These are phyloP conservation scores for Xestoiulus laeticollis DNA, from an alignment of 2,888 invertebrate genomes.

Conservation along the genomic window DNA sequence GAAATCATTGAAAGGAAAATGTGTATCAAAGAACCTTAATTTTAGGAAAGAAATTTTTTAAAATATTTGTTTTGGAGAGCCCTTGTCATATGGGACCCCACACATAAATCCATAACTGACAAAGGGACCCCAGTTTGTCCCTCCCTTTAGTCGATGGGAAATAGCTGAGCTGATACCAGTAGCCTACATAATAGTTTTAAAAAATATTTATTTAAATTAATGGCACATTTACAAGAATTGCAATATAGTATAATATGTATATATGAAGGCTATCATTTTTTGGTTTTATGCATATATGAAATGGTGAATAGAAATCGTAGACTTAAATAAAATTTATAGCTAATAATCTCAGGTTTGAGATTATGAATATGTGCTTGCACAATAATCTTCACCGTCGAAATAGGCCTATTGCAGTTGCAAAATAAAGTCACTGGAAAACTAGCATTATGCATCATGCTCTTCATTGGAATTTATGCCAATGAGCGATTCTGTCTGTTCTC, in stretches of 20 bases:
- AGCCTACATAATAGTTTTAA: background rate
- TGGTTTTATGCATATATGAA: slow-evolving; percentile 29
- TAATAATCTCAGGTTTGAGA: background rate
- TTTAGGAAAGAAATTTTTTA: no score
- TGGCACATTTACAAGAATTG: slow-evolving; percentile 34
- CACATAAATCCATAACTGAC: no score
- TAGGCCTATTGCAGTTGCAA: background rate
- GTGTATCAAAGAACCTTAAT: no score
- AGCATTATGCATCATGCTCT: slow-evolving; percentile 55
- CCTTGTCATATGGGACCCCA: no score
- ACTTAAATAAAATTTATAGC: background rate
- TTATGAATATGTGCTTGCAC: background rate
- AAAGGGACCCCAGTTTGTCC: no score
- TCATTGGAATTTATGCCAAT: slow-evolving; percentile 66
- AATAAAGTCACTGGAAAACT: background rate
- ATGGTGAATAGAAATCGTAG: background rate
- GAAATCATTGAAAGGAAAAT: no score
- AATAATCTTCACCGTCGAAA: background rate
- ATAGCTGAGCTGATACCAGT: no score
- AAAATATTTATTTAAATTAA: slow-evolving; percentile 34
- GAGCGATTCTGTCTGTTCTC: slow-evolving; percentile 76
- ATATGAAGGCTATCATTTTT: slow-evolving; percentile 28
- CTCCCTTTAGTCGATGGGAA: no score
- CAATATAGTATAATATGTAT: background rate
- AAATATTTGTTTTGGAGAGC: no score